Conservation (phyloP, 2,113 vertebrate species). For the Serilophus lunatus region DNA sequence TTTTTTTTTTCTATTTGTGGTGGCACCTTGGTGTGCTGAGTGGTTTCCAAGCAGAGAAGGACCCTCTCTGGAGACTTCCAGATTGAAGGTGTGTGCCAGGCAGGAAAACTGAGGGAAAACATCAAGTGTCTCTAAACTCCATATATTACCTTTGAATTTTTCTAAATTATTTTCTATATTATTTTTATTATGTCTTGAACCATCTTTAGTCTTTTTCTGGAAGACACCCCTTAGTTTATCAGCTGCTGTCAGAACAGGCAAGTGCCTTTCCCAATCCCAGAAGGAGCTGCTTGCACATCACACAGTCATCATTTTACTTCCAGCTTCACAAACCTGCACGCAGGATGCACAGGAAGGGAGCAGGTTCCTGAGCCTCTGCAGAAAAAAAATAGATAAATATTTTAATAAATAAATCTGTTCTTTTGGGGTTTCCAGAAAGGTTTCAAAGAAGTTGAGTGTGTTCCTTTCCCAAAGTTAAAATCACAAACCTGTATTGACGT, state of each 20-base stretch:
- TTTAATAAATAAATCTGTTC: not conserved
- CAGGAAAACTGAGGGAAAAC: not conserved
- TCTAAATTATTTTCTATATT: not conserved
- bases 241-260: not conserved
- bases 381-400: not conserved
- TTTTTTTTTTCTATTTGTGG: too few species aligned
- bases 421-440: not conserved
- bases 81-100: not conserved
- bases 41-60: not conserved
- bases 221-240: not conserved
- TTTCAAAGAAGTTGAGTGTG: not conserved
- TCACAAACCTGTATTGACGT: not conserved
- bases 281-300: not conserved
- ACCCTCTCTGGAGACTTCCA: not conserved
- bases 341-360: not conserved
- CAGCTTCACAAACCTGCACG: not conserved
- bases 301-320: not conserved
- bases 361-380: not conserved
- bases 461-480: not conserved
- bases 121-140: not conserved
- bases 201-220: too few species aligned
- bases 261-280: not conserved
- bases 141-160: not conserved
- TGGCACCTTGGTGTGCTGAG: too few species aligned
- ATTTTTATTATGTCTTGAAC: not conserved